phyloP scores from a whole-genome alignment of 2,888 invertebrate species.

The Hetaerina titia region DNA sequence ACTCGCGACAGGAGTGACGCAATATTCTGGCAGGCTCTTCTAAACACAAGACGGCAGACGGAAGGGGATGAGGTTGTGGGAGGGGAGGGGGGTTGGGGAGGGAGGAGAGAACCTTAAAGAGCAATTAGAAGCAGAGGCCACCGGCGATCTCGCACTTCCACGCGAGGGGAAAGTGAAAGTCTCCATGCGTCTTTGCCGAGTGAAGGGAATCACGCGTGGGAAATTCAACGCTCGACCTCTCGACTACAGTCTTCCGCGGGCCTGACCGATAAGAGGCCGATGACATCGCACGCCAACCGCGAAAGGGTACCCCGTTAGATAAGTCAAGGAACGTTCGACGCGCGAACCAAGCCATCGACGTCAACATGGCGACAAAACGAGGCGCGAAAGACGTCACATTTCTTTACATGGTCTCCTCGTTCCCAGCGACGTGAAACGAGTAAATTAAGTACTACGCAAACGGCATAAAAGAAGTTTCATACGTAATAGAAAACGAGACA shows the following conservation, averaged over 20 bases:
- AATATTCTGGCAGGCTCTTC: neutral
- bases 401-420: too few species aligned
- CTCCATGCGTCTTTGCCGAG: neutral
- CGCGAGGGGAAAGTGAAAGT: neutral
- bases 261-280: neutral
- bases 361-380: too few species aligned
- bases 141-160: neutral
- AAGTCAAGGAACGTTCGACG: too few species aligned
- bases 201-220: neutral
- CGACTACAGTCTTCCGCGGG: neutral
- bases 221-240: neutral
- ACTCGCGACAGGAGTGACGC: neutral
- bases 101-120: neutral
- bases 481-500: too few species aligned
- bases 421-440: too few species aligned
- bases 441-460: too few species aligned
- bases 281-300: too few species aligned
- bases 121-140: neutral
- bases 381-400: too few species aligned
- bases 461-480: too few species aligned
- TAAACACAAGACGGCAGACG: neutral
- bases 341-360: too few species aligned
- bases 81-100: neutral
- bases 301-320: too few species aligned
- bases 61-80: neutral